Conservation (phyloP, 2,888 invertebrate genomes). For the Argyresthia albistria region DNA sequence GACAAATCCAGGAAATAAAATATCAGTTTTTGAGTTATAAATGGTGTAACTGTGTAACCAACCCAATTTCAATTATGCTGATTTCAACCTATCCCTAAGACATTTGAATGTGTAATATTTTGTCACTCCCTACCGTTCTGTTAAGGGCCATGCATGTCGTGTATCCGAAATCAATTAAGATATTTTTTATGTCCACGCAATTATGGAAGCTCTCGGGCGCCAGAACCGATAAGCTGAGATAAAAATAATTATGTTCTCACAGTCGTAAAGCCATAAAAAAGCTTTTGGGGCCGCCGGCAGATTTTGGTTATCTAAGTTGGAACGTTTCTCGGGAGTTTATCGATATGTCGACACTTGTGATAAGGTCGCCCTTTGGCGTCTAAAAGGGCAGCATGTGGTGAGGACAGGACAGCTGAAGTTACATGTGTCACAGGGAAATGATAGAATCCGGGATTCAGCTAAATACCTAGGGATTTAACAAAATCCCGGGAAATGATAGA, state of each 20-base stretch:
- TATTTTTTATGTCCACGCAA: conserved; percentile 18
- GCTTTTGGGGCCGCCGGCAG: not conserved
- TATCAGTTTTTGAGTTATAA: not conserved
- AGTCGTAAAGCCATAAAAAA: conserved; percentile 5
- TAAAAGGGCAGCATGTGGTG: too few species aligned
- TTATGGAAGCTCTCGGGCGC: conserved; percentile 15
- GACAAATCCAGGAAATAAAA: too few species aligned
- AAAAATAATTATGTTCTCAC: conserved; percentile 10
- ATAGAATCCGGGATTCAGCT: too few species aligned
- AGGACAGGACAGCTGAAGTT: too few species aligned
- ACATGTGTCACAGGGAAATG: too few species aligned
- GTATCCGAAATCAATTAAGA: conserved; percentile 20
- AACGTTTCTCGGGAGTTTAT: conserved; percentile 31
- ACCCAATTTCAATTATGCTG: too few species aligned
- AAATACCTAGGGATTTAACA: too few species aligned
- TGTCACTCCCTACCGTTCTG: conserved; percentile 4
- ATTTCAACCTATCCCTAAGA: too few species aligned
- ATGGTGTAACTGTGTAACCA: too few species aligned
- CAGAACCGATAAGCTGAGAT: conserved; percentile 5
- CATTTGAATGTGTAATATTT: not conserved
- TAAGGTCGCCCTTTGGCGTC: conserved; percentile 32
- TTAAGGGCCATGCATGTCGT: conserved; percentile 7
- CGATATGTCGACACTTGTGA: conserved; percentile 38
- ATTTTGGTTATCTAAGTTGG: not conserved
- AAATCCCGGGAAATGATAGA: too few species aligned